phyloP scores from a whole-genome alignment of 2,113 vertebrate species.

The Phalacrocorax carbo region DNA sequence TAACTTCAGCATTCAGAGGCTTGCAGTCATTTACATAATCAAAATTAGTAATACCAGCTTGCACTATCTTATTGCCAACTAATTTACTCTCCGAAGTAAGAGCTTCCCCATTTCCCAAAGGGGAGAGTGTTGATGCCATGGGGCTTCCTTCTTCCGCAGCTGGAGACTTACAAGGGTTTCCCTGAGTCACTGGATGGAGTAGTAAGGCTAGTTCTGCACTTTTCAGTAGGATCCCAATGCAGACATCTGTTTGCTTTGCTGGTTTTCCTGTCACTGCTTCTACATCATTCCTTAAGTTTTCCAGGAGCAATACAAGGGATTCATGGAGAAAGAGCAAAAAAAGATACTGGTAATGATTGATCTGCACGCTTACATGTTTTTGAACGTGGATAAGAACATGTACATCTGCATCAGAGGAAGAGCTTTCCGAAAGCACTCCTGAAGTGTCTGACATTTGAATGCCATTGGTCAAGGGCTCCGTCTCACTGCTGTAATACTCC shows the following conservation, averaged over 20 bases:
- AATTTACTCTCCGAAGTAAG: conserved; percentile 72
- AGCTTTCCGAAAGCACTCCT: conserved; percentile 48
- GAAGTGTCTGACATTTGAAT: conserved; percentile 76
- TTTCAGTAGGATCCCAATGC: conserved; percentile 88
- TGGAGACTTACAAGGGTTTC: conserved; percentile 68
- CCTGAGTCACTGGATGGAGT: conserved; percentile 82
- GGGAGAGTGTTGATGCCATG: conserved; percentile 77
- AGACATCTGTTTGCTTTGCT: conserved; percentile 75
- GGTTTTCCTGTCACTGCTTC: conserved; percentile 83
- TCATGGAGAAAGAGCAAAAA: conserved; percentile 91
- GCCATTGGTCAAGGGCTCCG: conserved; percentile 69
- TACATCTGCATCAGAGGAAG: conserved; percentile 79
- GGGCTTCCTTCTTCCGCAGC: conserved; percentile 73
- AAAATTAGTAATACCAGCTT: conserved; percentile 34
- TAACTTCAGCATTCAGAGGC: conserved; percentile 70
- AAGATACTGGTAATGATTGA: conserved; percentile 93
- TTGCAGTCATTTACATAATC: conserved; percentile 64
- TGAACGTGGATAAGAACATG: conserved; percentile 88
- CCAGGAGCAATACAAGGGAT: conserved; percentile 86
- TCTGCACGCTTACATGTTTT: conserved; percentile 90
- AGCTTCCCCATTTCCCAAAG: conserved; percentile 78
- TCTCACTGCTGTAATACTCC: conserved; percentile 88
- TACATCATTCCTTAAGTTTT: conserved; percentile 88
- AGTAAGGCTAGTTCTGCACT: conserved; percentile 92
- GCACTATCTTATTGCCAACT: conserved; percentile 1